A percentile compares a stretch with the other conserved stretches of the same genome.
phyloP scores from a whole-genome alignment of 2,888 invertebrate genomes.

The Himalopsyche kuldschensis region DNA sequence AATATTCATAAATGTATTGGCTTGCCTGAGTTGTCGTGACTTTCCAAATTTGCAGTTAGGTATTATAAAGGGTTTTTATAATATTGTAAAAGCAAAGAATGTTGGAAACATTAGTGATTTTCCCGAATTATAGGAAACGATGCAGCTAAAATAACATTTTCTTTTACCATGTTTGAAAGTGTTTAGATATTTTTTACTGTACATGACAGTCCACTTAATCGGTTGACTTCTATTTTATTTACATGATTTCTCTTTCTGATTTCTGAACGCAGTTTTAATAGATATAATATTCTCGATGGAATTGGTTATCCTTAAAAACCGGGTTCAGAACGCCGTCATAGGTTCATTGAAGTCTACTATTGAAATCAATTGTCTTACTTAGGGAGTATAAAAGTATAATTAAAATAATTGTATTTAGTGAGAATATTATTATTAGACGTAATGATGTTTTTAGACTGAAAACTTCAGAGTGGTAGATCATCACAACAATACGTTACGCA shows the following conservation, averaged over 20 bases:
- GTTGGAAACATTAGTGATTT: no score
- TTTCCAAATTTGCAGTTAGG: neutral
- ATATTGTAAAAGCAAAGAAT: neutral
- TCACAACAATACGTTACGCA: neutral
- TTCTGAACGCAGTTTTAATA: neutral
- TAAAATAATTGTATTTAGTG: slow-evolving; percentile 5
- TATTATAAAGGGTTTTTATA: neutral
- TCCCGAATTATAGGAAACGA: neutral
- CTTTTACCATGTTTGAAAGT: no score
- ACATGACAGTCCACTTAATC: neutral
- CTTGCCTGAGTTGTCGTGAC: neutral
- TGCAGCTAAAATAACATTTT: neutral
- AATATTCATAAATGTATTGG: neutral
- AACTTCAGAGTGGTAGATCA: neutral
- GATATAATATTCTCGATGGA: neutral
- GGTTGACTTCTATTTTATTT: neutral
- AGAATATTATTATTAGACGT: neutral
- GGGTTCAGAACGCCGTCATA: neutral
- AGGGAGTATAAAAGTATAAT: neutral
- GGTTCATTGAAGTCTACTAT: neutral
- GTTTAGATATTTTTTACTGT: neutral
- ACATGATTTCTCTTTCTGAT: neutral
- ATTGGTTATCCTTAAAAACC: neutral
- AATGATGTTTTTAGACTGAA: slow-evolving; percentile 2
- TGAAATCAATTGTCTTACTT: neutral